Evolutionary conservation across 2,888 invertebrate genomes (phyloP), one percentile per base, ranked within the genome.

Genomic region (Dinocampus coccinellae): DNA sequence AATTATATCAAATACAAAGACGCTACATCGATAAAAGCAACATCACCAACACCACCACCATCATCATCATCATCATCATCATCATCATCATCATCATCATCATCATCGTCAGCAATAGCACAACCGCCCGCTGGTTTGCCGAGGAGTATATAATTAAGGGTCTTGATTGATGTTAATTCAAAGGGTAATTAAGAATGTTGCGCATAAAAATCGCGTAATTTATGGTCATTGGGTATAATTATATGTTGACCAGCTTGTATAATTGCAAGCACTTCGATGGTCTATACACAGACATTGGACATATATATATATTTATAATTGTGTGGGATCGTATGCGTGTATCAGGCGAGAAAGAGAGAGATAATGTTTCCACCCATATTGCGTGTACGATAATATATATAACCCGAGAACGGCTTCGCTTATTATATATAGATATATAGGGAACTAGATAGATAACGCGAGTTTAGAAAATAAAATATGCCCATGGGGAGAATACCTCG

Each of bases 81-180:
- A 47, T 7, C 16, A 36, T 1, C 36, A 47, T 47, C 29, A 47
- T n/a, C 47, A 47, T n/a, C 16, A 47, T 47, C 47, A 47, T 39
- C 39, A 13, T 47, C 47, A 47, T 47, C 47, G 47, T 47, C 47
- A 47, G 77, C 78, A 77, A 75, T 79, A 77, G 77, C 77, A 77
- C 73, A 72, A 76, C 64, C 73, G 74, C 73, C 74, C 74, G 72
- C 67, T 71, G 78, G 79, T 79, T 79, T 76, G 79, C 75, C 76
- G 77, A 77, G 76, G 83, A 84, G 83, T 80, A 80, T 87, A 82
- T 85, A 86, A 87, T 87, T 85, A 87, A 86, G 83, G 82, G 84
- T 84, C 84, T 87, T 87, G 87, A 87, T 87, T 87, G 87, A 87
- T 87, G 87, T 87, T 87, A 87, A 87, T 87, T 87, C 87, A 87